Evolutionary conservation across 2,888 invertebrate species (phyloP), one percentile per base, ranked within the genome.

Genomic region (Parelbella ahira): DNA sequence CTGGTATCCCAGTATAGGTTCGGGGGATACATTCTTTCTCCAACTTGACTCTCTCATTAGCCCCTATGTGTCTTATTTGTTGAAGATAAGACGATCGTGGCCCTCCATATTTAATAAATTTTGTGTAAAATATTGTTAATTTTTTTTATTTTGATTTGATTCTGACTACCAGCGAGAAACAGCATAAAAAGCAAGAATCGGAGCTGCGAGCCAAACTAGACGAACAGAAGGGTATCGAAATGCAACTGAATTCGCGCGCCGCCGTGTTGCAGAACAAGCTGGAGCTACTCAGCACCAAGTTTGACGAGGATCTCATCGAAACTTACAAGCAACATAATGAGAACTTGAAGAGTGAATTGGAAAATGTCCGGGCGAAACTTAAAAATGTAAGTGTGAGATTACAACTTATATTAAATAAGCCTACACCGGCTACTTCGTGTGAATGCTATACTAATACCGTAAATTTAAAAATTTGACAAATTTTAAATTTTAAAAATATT

Each of bases 261-360:
- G 83, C 82, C 0, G 71, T 88, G 5, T 50, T 87, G 1, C 79
- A 83, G 54, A 77, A 78, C 47, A 79, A 82, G 33, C 48, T 83
- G 4, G 79, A 82, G 15, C 45, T 80, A 7, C 58, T 81, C 0
- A 73, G 69, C 0, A 67, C 60, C 10, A 72, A 60, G 50, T 61
- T 68, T 0, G 81, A 80, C 30, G 59, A 66, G 6, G 77, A 80
- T 1, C 56, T 79, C 12, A 19, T 78, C 2, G 78, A 82, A 4
- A 63, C 59, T 15, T 86, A 78, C 25, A 73, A 74, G 6, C 59
- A 76, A 1, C 73, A 79, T 29, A 72, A 77, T 2, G 82, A 89
- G 23, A 63, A 70, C 15, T 56, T 86, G 19, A 65, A 78, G 24
- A 49, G 60, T 0, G 76, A 84, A 25, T 43, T 76, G 1, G 76